Conservation (phyloP, 2,797 vertebrate species). For the Poeciliopsis presidionis region DNA sequence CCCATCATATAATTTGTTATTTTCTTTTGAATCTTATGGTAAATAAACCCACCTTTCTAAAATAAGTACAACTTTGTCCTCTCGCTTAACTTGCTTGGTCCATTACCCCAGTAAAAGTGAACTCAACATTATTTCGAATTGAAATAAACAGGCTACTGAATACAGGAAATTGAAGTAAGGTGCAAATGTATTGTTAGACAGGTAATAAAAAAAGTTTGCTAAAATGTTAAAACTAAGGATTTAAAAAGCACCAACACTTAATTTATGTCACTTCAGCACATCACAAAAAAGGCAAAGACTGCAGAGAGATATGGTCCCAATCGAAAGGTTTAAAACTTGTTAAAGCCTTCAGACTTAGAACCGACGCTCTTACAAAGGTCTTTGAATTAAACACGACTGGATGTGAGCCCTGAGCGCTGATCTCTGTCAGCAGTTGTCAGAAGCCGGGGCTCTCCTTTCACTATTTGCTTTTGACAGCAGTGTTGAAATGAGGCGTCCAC, state of each 20-base stretch:
- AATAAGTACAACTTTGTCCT: too few species aligned
- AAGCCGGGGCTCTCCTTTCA: slow-evolving; percentile 19
- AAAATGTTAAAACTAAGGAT: slow-evolving; percentile 13
- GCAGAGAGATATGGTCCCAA: slow-evolving; percentile 39
- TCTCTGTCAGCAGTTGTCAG: slow-evolving; percentile 47
- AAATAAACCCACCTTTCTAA: too few species aligned
- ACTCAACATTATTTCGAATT: too few species aligned
- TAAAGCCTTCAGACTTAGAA: slow-evolving; percentile 36
- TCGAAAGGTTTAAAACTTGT: slow-evolving; percentile 52
- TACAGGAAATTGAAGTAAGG: neutral
- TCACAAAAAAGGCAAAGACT: neutral
- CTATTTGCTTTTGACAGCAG: slow-evolving; percentile 38
- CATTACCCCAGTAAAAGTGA: too few species aligned
- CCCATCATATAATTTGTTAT: too few species aligned
- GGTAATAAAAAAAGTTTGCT: neutral
- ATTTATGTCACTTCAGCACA: slow-evolving; percentile 23
- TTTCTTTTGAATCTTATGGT: too few species aligned
- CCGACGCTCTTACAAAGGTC: slow-evolving; percentile 35
- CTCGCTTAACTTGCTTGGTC: too few species aligned
- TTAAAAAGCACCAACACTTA: neutral
- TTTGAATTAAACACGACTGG: slow-evolving; percentile 61
- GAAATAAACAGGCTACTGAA: neutral
- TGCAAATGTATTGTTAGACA: neutral
- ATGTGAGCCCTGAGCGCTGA: slow-evolving; percentile 38
- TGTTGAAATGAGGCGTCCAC: slow-evolving; percentile 22